Conservation (phyloP, 2,888 invertebrate genomes). For the Orchesellides sinensis region DNA sequence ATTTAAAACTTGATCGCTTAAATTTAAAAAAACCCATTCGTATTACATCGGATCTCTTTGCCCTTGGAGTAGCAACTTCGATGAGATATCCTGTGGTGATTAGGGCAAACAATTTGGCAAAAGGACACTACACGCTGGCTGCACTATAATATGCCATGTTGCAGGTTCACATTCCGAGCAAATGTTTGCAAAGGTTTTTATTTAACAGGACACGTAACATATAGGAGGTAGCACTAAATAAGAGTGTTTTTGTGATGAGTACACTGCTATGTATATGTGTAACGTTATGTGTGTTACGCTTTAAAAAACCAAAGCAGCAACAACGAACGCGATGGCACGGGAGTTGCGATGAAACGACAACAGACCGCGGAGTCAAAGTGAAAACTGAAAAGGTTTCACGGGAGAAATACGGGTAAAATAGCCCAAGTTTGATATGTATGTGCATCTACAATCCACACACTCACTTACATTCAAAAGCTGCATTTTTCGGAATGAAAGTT, state of each 20-base stretch:
- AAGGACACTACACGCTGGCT: not conserved
- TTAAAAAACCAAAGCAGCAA: not conserved
- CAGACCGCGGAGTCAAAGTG: constrained; percentile 51
- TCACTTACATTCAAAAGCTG: not conserved
- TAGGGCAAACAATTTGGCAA: not conserved
- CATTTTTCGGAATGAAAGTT: constrained; percentile 11
- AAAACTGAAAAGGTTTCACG: constrained; percentile 55
- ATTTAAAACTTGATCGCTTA: not conserved
- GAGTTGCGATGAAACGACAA: constrained; percentile 34
- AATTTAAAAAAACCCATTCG: no score
- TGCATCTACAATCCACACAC: not conserved
- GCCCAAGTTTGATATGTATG: not conserved
- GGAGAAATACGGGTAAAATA: constrained; percentile 54
- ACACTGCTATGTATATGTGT: not conserved
- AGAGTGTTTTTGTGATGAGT: not conserved
- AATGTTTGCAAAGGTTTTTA: not conserved
- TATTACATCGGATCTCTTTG: no score
- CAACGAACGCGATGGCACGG: not conserved
- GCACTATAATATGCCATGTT: not conserved
- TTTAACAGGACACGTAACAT: not conserved
- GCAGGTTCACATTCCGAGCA: not conserved
- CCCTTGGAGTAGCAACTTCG: not conserved
- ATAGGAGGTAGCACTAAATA: not conserved
- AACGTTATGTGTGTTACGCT: not conserved
- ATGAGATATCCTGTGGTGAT: not conserved